A percentile compares a stretch with the other conserved stretches of the same genome.
Conservation (phyloP, 2,113 vertebrate species). For the Amblyornis subalaris region DNA sequence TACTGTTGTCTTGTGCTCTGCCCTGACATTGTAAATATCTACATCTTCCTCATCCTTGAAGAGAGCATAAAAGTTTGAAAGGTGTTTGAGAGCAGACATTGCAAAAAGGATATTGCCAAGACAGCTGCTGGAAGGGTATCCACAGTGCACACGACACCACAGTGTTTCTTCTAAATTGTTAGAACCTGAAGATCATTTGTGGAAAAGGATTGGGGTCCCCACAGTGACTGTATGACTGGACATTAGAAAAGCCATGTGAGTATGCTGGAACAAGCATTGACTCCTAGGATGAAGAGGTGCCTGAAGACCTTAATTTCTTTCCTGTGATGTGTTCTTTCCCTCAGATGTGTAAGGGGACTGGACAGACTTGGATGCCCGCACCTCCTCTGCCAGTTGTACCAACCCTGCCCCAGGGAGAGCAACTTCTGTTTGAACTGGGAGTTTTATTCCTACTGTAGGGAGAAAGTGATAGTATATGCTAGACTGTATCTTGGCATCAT, state of each 20-base stretch:
- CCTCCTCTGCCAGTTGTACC: background rate
- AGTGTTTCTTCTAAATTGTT: background rate
- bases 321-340: background rate
- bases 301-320: background rate
- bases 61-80: background rate
- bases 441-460: background rate
- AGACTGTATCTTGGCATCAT: background rate
- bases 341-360: background rate
- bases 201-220: background rate
- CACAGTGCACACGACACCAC: background rate
- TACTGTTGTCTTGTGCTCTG: background rate
- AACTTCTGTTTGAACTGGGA: background rate
- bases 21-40: background rate
- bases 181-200: background rate
- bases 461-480: background rate
- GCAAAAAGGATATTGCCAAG: background rate
- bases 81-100: background rate
- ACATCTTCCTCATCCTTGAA: background rate
- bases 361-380: fast-evolving
- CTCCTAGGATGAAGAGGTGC: background rate
- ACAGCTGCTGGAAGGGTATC: background rate
- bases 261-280: background rate
- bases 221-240: background rate
- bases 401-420: fast-evolving
- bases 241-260: background rate